Evolutionary conservation across 1,140 invertebrate species (phyloP), one percentile per base, ranked within the genome.

Genomic region (Batillaria attramentaria): DNA sequence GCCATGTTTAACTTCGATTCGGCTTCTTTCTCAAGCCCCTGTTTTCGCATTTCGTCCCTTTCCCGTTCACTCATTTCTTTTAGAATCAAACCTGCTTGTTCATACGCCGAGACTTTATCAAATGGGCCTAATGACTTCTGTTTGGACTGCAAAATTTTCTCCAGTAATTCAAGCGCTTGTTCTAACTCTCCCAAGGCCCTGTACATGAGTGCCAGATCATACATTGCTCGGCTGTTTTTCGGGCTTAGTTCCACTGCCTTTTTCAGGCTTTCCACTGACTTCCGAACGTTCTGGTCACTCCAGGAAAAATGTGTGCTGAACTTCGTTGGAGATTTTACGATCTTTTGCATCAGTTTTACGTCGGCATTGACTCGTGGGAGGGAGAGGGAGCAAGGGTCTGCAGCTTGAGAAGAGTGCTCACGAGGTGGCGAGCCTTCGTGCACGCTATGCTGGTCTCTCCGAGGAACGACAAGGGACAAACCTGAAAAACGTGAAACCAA

Each of bases 31-130:
- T 18, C 28, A 35, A 69, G 66, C 37, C 10, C 16, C 66, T 69
- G 16, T 41, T n/a, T 39, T 41, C 16, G 18, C 20, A 24, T 16
- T n/a, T 37, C 35, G 16, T 69, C 37, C 3, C 18, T 5, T 24
- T 69, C 66, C 37, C 18, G 24, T 0, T 24, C 35, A 24, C 66
- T 69, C 66, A 41, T 69, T 3, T 69, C 35, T 31, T 41, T 39
- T 41, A 69, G 35, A 41, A 69, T 41, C 37, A 69, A 41, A 24
- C 66, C 66, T 1, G 66, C 37, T 31, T 69, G 66, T 31, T 69
- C 66, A 31, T 69, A 41, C 4, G 66, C 66, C 18, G 39, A 41
- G 35, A 69, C 42, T n/a, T 20, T 69, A 24, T 69, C 35, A 24
- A 69, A 69, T 13, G 66, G 66, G 3, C 66, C 35, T 6, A 41